Evolutionary conservation across 1,140 invertebrate genomes (phyloP).

Genomic region (Charaxes varanes): DNA sequence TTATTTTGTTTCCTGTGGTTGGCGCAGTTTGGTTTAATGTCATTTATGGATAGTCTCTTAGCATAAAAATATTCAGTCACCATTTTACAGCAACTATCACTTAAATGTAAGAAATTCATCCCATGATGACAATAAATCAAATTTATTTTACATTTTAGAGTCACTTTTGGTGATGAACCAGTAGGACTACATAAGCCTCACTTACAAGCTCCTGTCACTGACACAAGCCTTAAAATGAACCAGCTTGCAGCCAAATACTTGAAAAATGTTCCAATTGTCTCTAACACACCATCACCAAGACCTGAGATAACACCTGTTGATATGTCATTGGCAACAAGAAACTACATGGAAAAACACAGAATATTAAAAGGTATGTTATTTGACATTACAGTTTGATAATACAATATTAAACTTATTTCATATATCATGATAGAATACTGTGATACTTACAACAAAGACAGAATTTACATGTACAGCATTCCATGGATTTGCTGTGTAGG

Average conservation of each 20-base stretch:
- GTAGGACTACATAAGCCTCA: slow-evolving; percentile 33
- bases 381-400: neutral
- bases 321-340: slow-evolving; percentile 79
- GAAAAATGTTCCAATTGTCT: slow-evolving; percentile 43
- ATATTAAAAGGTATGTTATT: slow-evolving; percentile 64
- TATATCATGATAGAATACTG: too few species aligned
- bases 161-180: slow-evolving; percentile 69
- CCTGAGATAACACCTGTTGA: slow-evolving; percentile 50
- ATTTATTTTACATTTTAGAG: slow-evolving; percentile 38
- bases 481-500: too few species aligned
- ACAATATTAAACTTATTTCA: slow-evolving; percentile 4
- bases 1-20: too few species aligned
- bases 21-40: too few species aligned
- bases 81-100: too few species aligned
- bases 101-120: too few species aligned
- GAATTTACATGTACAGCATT: too few species aligned
- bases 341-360: slow-evolving; percentile 80
- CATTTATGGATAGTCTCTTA: too few species aligned
- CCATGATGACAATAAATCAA: neutral
- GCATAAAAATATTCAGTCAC: too few species aligned
- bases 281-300: slow-evolving; percentile 32
- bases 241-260: slow-evolving; percentile 80
- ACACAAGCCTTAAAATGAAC: slow-evolving; percentile 78
- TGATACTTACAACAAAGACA: too few species aligned
- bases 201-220: slow-evolving; percentile 44